Evolutionary conservation across 2,113 vertebrate species (phyloP).

Genomic region (Coptodon rendalli): DNA sequence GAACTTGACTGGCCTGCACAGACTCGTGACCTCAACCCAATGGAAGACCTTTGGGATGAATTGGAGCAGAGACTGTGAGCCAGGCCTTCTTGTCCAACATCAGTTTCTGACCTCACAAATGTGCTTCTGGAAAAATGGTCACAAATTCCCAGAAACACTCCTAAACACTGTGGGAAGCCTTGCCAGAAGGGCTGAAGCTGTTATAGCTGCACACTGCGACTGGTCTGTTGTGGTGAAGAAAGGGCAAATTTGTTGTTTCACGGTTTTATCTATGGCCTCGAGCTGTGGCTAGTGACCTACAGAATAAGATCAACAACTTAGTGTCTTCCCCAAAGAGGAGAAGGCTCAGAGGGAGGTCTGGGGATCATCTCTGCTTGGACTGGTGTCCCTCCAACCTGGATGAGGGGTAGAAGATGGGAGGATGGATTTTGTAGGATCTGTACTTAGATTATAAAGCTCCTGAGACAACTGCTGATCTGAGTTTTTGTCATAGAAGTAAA

Average conservation of each 20-base stretch:
- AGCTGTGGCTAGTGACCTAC: not conserved
- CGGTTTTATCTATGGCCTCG: not conserved
- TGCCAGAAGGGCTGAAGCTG: not conserved
- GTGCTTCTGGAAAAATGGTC: not conserved
- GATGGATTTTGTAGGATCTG: not conserved
- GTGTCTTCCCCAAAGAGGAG: not conserved
- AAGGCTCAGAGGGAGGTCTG: not conserved
- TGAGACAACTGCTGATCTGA: not conserved
- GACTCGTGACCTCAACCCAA: rapidly evolving
- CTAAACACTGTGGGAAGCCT: not conserved
- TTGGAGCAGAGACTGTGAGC: not conserved
- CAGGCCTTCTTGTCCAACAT: not conserved
- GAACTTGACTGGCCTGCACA: not conserved
- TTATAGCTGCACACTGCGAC: not conserved
- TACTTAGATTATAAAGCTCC: not conserved
- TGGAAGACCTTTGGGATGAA: not conserved
- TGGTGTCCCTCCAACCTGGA: rapidly evolving
- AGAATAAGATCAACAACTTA: not conserved
- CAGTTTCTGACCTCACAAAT: not conserved
- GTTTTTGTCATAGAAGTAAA: not conserved
- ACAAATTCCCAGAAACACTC: not conserved
- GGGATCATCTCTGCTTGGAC: not conserved
- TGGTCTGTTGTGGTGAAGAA: not conserved
- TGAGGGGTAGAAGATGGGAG: not conserved
- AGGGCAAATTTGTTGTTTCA: not conserved